Evolutionary conservation across 1,140 invertebrate genomes (phyloP), one percentile per base, ranked within the genome.

Genomic region (Drosophila carrolli): DNA sequence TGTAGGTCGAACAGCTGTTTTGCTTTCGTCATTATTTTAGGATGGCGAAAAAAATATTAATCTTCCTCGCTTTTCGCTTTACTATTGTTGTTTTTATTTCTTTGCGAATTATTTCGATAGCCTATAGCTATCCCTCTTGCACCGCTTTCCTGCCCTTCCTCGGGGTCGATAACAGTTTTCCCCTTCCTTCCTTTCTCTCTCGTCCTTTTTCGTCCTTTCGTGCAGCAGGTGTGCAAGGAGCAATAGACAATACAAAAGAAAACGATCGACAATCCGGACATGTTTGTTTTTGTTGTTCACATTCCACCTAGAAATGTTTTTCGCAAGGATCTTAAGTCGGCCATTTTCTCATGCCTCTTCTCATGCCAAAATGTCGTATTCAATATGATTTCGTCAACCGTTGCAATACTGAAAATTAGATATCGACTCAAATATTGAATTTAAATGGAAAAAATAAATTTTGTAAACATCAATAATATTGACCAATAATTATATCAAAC

Each of bases 1-100:
- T 53, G 40, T 40, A 46, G 37, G 44, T 51, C 40, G 43, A 77
- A 77, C 75, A 77, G 75, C 75, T 77, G 75, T 77, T 77, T 61
- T 56, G 63, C 57, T 71, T 38, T 77, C 75, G 63, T 77, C 74
- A 77, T 77, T 68, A 40, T 50, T 58, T 77, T 60, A 32, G 29
- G 29, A 4, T 46, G 41, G 38, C 35, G 14, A 47, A 48, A 75
- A 56, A 19, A 14, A 53, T 48, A 35, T 35, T 51, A 51, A 51
- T 51, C 29, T 48, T 2, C 16, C 16, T 19, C 9, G 6, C 5
- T 47, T 23, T 61, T 9, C 16, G 59, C 13, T 41, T 37, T 47
- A 7, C 5, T 11, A 13, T 46, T 19, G 13, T 47, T 44, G 5
- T 54, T 62, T 54, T 19, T 14, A 44, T 44, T 70, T 70, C n/a